These are phyloP conservation scores for Calyptommatus sinebrachiatus DNA, from an alignment of 2,113 vertebrate species.

Conservation along the genomic window DNA sequence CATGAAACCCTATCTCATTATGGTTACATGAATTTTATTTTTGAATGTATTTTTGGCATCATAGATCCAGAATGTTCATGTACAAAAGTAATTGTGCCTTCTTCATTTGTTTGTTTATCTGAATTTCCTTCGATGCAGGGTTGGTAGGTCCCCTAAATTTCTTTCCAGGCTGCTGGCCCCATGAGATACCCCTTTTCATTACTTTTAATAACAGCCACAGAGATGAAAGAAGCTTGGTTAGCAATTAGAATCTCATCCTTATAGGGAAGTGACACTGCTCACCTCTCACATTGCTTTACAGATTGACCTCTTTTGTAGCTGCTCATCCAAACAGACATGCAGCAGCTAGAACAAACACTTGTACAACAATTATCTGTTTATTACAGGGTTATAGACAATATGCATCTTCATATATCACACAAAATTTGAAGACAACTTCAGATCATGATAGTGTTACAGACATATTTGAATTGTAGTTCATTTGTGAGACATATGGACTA, in stretches of 20 bases:
- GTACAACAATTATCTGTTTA: no score
- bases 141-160: neutral
- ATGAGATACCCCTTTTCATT: neutral
- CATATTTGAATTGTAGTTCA: no score
- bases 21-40: neutral
- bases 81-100: neutral
- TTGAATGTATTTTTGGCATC: neutral
- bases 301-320: neutral
- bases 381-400: no score
- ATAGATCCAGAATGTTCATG: neutral
- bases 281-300: rapidly evolving
- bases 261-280: neutral
- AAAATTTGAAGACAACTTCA: no score
- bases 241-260: neutral
- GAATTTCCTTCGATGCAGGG: no score
- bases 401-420: no score
- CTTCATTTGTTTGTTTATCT: neutral
- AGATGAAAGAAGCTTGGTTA: neutral
- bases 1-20: neutral
- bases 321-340: neutral
- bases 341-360: neutral
- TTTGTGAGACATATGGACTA: no score
- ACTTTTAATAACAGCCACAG: neutral
- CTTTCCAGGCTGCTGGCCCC: neutral
- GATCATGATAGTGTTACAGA: no score